A percentile compares a stretch with the other conserved stretches of the same genome.
Conservation (phyloP, 2,113 vertebrate species). For the Oncorhynchus tshawytscha region DNA sequence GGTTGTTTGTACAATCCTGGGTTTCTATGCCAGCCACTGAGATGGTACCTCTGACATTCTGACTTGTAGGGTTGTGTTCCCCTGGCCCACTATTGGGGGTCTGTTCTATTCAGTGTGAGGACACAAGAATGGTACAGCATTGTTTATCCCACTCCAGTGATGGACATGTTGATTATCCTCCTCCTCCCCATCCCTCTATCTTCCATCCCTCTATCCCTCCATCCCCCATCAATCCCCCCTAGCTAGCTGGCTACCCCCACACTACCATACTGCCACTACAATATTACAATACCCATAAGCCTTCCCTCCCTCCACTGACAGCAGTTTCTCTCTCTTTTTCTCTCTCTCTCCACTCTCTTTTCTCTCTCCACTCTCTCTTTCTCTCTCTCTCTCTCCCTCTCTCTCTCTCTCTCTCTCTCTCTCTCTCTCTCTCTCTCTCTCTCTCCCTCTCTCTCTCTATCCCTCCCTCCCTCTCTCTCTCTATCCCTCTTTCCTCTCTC, state of each 20-base stretch:
- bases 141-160: too few relatives aligned
- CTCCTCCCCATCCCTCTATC: too few relatives aligned
- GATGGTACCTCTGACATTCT: background rate
- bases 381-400: background rate
- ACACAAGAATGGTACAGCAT: too few relatives aligned
- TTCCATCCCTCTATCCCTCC: background rate
- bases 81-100: slow-evolving; percentile 28
- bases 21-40: background rate
- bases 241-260: background rate
- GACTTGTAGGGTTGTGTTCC: slow-evolving; percentile 13
- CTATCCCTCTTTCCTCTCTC: background rate
- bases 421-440: background rate
- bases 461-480: background rate
- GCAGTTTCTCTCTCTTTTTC: background rate
- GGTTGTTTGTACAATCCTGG: background rate
- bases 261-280: background rate
- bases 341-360: background rate
- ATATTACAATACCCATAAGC: background rate
- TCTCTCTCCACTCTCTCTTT: background rate
- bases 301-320: background rate
- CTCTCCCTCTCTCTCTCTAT: background rate
- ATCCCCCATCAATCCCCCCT: background rate
- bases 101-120: too few relatives aligned
- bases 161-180: too few relatives aligned
- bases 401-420: background rate